Percentiles rank a stretch among this genome's conserved stretches.
Conservation (phyloP, 1,140 invertebrate species). For the Archivesica marissinica region DNA sequence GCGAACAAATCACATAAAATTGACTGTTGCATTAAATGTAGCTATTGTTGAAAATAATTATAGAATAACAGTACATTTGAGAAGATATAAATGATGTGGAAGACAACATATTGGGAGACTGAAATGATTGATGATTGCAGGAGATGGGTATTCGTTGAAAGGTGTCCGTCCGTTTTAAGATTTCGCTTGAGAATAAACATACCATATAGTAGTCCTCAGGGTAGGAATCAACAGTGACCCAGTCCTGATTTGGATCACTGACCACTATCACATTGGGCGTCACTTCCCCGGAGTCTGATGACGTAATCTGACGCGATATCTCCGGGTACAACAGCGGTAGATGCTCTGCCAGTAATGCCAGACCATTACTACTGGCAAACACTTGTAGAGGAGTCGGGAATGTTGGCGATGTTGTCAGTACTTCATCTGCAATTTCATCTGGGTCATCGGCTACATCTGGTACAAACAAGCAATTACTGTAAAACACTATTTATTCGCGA, state of each 20-base stretch:
- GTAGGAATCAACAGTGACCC: constrained; percentile 91
- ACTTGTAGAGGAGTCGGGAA: constrained; percentile 90
- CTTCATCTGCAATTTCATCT: constrained; percentile 72
- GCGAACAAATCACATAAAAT: too few species aligned
- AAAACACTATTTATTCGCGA: too few species aligned
- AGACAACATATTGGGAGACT: too few species aligned
- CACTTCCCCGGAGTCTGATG: constrained; percentile 71
- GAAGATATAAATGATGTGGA: too few species aligned
- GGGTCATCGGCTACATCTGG: constrained; percentile 63
- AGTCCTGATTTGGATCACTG: constrained; percentile 86
- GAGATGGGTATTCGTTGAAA: too few species aligned
- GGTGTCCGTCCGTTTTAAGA: too few species aligned
- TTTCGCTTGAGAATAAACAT: too few species aligned
- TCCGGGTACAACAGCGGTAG: constrained; percentile 94
- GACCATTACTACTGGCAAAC: constrained; percentile 93
- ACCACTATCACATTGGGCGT: constrained; percentile 62
- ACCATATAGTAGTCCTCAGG: constrained; percentile 90
- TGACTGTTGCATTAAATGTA: too few species aligned
- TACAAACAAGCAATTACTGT: too few species aligned
- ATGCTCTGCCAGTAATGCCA: constrained; percentile 93
- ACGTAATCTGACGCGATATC: constrained; percentile 83
- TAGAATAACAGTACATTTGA: too few species aligned
- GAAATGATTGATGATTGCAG: too few species aligned
- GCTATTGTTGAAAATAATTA: too few species aligned
- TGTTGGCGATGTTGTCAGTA: constrained; percentile 71